A percentile compares a stretch with the other conserved stretches of the same genome.
These are phyloP conservation scores for Halichoerus grypus DNA, from an alignment of 2,113 vertebrate genomes.

Conservation along the genomic window DNA sequence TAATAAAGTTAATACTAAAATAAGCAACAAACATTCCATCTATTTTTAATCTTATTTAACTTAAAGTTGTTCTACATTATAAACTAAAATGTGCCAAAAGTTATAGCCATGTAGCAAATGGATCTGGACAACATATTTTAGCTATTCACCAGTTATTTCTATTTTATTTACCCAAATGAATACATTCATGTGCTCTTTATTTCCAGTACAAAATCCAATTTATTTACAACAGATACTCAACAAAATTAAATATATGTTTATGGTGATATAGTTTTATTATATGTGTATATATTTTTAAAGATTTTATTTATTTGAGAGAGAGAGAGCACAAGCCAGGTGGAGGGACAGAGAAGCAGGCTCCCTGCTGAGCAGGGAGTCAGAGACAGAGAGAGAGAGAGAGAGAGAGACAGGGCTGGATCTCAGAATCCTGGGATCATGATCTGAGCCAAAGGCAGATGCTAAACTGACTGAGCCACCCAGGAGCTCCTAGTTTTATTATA, in stretches of 20 bases:
- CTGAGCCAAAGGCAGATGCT: background rate
- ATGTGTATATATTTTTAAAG: background rate
- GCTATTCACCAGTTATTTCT: background rate
- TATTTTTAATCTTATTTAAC: slow-evolving; percentile 60
- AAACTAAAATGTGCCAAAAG: slow-evolving; percentile 45
- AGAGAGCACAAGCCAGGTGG: background rate
- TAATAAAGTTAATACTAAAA: slow-evolving; percentile 57
- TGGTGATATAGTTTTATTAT: slow-evolving; percentile 17
- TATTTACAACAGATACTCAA: slow-evolving; percentile 23
- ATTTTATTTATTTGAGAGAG: background rate
- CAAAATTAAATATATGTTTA: slow-evolving; percentile 48
- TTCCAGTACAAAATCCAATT: slow-evolving; percentile 14
- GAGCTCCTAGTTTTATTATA: background rate
- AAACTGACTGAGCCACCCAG: background rate
- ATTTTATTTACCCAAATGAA: slow-evolving; percentile 29
- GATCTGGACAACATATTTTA: slow-evolving; percentile 4
- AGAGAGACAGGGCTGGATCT: background rate
- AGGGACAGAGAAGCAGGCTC: background rate
- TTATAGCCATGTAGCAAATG: slow-evolving; percentile 10
- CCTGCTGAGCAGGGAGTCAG: background rate
- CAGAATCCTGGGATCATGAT: background rate
- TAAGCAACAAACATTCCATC: slow-evolving; percentile 50
- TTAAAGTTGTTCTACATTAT: slow-evolving; percentile 41
- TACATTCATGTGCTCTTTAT: slow-evolving; percentile 4
- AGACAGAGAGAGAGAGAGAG: no score